phyloP scores from a whole-genome alignment of 2,888 invertebrate species.

The Actias luna region DNA sequence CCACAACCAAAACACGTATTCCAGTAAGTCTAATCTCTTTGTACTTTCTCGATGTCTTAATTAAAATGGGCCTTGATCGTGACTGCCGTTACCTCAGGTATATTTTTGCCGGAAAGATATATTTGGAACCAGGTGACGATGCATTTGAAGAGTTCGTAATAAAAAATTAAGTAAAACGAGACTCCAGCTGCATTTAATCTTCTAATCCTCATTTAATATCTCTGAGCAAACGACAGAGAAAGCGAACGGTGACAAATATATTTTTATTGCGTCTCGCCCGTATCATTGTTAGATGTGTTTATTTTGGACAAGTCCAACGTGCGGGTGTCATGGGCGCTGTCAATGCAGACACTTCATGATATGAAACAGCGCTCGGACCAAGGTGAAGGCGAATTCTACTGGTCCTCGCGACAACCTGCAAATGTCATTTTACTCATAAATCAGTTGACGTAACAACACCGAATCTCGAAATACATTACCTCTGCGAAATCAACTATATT shows the following conservation, averaged over 20 bases:
- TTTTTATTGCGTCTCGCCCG: constrained; percentile 53
- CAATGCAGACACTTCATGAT: constrained; percentile 62
- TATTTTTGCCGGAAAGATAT: constrained; percentile 53
- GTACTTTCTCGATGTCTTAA: background rate
- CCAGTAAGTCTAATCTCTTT: constrained; percentile 52
- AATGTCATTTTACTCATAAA: constrained; percentile 51
- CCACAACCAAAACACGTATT: constrained; percentile 47
- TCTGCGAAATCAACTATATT: constrained; percentile 23
- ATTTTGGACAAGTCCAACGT: constrained; percentile 60
- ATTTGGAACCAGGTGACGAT: constrained; percentile 34
- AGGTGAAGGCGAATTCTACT: constrained; percentile 73
- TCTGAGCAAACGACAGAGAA: constrained; percentile 34
- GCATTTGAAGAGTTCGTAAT: constrained; percentile 13
- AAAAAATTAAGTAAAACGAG: constrained; percentile 28
- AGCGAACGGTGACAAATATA: constrained; percentile 47
- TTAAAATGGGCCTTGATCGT: constrained; percentile 47
- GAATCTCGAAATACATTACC: constrained; percentile 24
- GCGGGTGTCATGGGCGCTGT: constrained; percentile 70
- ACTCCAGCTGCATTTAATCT: constrained; percentile 40
- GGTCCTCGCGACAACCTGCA: constrained; percentile 56
- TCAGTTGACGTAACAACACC: constrained; percentile 55
- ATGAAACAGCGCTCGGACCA: constrained; percentile 64
- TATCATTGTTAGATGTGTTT: constrained; percentile 68
- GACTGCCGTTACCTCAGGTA: constrained; percentile 39
- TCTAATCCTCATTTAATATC: constrained; percentile 34